A percentile compares a stretch with the other conserved stretches of the same genome.
Conservation (phyloP, 2,888 invertebrate species). For the Euzophera pinguis region DNA sequence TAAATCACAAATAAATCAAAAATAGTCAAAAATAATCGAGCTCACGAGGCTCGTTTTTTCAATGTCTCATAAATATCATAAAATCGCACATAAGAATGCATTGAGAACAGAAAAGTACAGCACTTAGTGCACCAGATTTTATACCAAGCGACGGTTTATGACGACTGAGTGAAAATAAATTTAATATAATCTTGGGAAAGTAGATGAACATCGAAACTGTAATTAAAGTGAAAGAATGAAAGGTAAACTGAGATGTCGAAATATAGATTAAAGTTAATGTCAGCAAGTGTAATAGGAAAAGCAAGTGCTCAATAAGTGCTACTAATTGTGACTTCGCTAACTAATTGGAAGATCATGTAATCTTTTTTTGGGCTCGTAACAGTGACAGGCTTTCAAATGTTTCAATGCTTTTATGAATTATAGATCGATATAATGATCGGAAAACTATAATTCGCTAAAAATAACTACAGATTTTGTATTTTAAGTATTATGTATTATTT, state of each 20-base stretch:
- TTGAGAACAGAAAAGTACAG: slow-evolving; percentile 37
- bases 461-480: too few relatives aligned
- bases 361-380: too few relatives aligned
- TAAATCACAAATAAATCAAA: too few relatives aligned
- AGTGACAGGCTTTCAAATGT: too few relatives aligned
- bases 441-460: too few relatives aligned
- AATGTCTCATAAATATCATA: slow-evolving; percentile 32
- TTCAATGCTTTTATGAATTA: too few relatives aligned
- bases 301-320: background rate
- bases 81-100: slow-evolving; percentile 36
- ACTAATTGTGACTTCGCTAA: too few relatives aligned
- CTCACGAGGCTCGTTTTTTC: too few relatives aligned
- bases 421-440: too few relatives aligned
- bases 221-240: slow-evolving; percentile 26
- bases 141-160: slow-evolving; percentile 22
- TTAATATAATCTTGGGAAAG: slow-evolving; percentile 20
- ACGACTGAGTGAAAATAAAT: slow-evolving; percentile 19
- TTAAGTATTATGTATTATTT: too few relatives aligned
- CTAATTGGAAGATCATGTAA: too few relatives aligned
- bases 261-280: slow-evolving; percentile 11
- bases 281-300: slow-evolving; percentile 4
- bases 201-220: slow-evolving; percentile 16
- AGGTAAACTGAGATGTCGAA: slow-evolving; percentile 12
- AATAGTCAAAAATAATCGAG: too few relatives aligned
- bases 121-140: slow-evolving; percentile 28